Base-by-base conservation (phyloP, 2,797 vertebrate genomes). In the Macropus fuliginosus region DNA sequence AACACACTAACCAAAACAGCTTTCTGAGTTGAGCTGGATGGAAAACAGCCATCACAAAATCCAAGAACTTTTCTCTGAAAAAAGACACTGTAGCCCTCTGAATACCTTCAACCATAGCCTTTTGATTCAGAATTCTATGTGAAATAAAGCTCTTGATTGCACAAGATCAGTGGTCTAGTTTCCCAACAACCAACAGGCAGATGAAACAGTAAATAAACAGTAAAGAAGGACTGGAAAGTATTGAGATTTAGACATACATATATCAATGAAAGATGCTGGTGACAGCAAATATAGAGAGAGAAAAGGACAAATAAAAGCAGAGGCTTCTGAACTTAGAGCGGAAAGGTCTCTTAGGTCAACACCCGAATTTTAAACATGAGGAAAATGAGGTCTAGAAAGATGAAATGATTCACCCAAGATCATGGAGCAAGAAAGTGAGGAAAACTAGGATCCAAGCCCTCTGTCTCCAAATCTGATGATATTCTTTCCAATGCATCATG, bases 141-240 rank as follows among this genome's bases (percentile, higher is more conserved):
- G 90, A 94, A 91, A 55, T 55, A 29, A 55, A 96, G 40, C 94
- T 92, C 81, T 0, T 16, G 54, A 28, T 31, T 95, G 87, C 87
- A 92, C 40, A 95, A 94, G 11, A 27, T 0, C 28, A 57, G n/a
- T 31, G 24, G 57, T 66, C 40, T 91, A 56, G 46, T 91, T 14
- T 56, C n/a, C 94, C 91, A 92, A 54, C 11, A 24, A 10, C 3
- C 91, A n/a, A 29, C 57, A 40, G 94, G 62, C 50, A 95, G 54
- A 74, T 74, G 16, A 95, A 94, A 34, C 31, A 56, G 56, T 11
- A 96, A 56, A 50, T 14, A 55, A 13, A 90, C 4, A 0, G 66
- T 4, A 50, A 94, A 93, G 21, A 74, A 66, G 29, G 16, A 40
- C 50, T 29, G 56, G 13, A 28, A 46, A 95, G 21, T 31, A 2